Evolutionary conservation across 2,797 vertebrate genomes (phyloP).

Genomic region (Scomberomorus guttatus): DNA sequence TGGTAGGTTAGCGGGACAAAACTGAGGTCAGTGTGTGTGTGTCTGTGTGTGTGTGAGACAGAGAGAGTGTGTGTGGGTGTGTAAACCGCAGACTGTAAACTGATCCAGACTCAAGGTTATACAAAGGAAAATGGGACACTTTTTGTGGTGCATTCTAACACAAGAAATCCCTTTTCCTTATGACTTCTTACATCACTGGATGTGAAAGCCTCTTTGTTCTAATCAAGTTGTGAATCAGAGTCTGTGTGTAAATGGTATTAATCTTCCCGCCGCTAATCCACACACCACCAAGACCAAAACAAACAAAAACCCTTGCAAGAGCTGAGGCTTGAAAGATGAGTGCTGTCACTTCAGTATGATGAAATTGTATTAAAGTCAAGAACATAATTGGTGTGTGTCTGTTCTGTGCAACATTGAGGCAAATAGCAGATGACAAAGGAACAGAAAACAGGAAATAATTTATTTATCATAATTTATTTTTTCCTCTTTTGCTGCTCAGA

Average conservation of each 20-base stretch:
- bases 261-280: slow-evolving; percentile 3
- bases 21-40: slow-evolving; percentile 2
- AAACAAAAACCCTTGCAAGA: slow-evolving; percentile 4
- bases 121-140: slow-evolving; percentile 45
- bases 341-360: neutral
- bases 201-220: neutral
- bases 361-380: neutral
- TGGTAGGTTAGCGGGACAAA: slow-evolving; percentile 3
- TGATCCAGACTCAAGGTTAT: slow-evolving; percentile 48
- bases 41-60: neutral
- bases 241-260: neutral
- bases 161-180: neutral
- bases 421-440: slow-evolving; percentile 19
- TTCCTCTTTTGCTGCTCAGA: slow-evolving; percentile 4
- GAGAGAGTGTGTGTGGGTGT: slow-evolving; percentile 7
- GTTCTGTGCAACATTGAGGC: neutral
- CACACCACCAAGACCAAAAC: neutral
- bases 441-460: neutral
- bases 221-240: slow-evolving; percentile 5
- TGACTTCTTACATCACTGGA: neutral
- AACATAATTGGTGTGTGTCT: neutral
- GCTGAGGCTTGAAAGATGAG: neutral
- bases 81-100: slow-evolving; percentile 27
- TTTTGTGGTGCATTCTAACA: slow-evolving; percentile 13
- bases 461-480: neutral